Base-by-base conservation (phyloP, 2,797 vertebrate genomes). In the Sparus aurata region DNA sequence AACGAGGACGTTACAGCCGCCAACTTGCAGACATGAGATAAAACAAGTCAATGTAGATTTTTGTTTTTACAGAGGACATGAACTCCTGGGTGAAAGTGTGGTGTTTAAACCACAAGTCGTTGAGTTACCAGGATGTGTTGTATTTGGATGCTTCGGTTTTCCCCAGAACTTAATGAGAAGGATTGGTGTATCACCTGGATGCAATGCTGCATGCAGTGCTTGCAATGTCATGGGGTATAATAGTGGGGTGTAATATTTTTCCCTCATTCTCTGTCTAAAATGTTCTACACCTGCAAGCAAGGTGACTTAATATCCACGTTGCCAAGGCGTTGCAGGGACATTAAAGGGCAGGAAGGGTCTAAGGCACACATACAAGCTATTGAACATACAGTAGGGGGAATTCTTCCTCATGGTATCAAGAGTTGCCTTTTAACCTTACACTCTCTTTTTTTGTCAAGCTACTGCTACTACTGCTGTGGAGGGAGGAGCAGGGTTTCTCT, bases 401-500 rank as follows among this genome's bases (percentile, higher is more conserved):
- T 71, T 70, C 30, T 73, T 71, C 22, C 43, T 75, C 34, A 41
- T 27, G 73, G 47, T 25, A 74, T 54, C 25, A 27, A 54, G 60
- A 50, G 47, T 16, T 54, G 12, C 52, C 60, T 58, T 27, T 41
- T 20, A 49, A 54, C 54, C 55, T 46, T 61, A 20, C 15, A 38
- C 58, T 22, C 15, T 70, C 34, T 50, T 2, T 47, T 65, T 63
- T 69, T 62, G 4, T 69, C 41, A 54, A 52, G 27, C 34, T 16
- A 66, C 70, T 67, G 43, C 69, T 34, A 34, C 34, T 34, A 34
- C 34, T 81, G 84, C 77, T 66, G 63, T 73, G 47, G 62, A 68
- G 46, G 74, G 71, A 63, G 57, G 69, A 76, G 78, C 41, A 69
- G 78, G 85, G 85, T 50, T 88, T 88, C 84, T 84, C 84, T 85